phyloP scores from a whole-genome alignment of 2,888 invertebrate genomes.

The Tromatobia lineatoria region DNA sequence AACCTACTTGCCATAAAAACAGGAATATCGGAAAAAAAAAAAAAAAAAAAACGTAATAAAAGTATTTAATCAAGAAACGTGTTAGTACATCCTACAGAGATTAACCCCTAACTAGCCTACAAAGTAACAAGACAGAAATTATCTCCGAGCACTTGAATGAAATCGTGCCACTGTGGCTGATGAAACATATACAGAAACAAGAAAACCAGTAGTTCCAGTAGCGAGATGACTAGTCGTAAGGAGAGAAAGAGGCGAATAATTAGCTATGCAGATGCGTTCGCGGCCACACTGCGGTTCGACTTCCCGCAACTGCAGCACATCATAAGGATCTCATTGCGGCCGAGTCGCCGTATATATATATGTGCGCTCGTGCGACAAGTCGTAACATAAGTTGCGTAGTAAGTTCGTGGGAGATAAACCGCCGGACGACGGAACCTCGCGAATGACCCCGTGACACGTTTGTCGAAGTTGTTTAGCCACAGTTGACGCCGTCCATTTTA shows the following conservation, averaged over 20 bases:
- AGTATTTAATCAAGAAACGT: not conserved
- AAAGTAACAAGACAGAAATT: not conserved
- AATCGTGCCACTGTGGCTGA: conserved; percentile 34
- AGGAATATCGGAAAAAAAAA: no score
- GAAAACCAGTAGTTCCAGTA: conserved; percentile 27
- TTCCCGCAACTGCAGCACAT: conserved; percentile 16
- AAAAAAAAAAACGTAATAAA: no score
- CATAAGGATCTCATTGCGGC: conserved; percentile 54
- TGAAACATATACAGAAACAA: conserved; percentile 9
- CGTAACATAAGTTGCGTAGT: conserved; percentile 48
- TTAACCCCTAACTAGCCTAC: not conserved
- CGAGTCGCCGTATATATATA: conserved; percentile 12
- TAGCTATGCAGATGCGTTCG: conserved; percentile 60
- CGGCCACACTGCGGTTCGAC: conserved; percentile 57
- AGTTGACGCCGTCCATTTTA: conserved; percentile 29
- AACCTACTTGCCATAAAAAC: no score
- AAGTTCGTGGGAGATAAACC: conserved; percentile 15
- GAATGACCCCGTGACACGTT: conserved; percentile 63
- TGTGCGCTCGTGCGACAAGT: conserved; percentile 9
- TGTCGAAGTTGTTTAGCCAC: conserved; percentile 39
- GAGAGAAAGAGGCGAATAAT: conserved; percentile 46
- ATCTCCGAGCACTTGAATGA: conserved; percentile 10
- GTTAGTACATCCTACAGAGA: not conserved
- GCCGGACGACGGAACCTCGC: conserved; percentile 23
- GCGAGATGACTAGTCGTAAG: not conserved